These are phyloP conservation scores for Sciurus carolinensis DNA, from an alignment of 2,797 vertebrate species.

Conservation along the genomic window DNA sequence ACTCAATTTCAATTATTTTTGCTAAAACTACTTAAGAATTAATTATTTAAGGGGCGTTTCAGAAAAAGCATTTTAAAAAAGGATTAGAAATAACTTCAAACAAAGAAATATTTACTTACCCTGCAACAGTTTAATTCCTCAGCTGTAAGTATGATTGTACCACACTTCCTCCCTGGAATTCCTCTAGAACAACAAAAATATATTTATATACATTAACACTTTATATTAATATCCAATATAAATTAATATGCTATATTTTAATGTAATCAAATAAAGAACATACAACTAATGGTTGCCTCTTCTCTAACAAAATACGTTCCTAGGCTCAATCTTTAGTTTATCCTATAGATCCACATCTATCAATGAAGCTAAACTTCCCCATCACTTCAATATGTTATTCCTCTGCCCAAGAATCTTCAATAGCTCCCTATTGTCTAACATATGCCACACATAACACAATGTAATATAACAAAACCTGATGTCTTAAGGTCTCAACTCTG, in stretches of 20 bases:
- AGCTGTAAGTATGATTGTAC: conserved; percentile 95
- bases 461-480: background rate
- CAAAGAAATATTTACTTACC: conserved; percentile 90
- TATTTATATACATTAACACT: conserved; percentile 41
- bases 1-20: background rate
- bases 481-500: background rate
- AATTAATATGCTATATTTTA: background rate
- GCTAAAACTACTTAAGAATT: conserved; percentile 37
- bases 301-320: background rate
- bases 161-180: conserved; percentile 96
- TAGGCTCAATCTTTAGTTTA: background rate
- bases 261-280: background rate
- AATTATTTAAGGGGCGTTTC: background rate
- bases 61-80: conserved; percentile 28
- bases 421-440: background rate
- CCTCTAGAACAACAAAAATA: conserved; percentile 90
- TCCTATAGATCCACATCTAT: background rate
- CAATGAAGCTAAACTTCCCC: background rate
- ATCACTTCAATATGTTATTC: background rate
- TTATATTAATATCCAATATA: background rate
- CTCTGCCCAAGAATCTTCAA: background rate
- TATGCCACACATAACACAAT: background rate
- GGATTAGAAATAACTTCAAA: conserved; percentile 36
- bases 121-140: conserved; percentile 97
- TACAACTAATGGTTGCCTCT: background rate